Conservation (phyloP, 2,888 invertebrate species). For the Aproaerema taeniolella region DNA sequence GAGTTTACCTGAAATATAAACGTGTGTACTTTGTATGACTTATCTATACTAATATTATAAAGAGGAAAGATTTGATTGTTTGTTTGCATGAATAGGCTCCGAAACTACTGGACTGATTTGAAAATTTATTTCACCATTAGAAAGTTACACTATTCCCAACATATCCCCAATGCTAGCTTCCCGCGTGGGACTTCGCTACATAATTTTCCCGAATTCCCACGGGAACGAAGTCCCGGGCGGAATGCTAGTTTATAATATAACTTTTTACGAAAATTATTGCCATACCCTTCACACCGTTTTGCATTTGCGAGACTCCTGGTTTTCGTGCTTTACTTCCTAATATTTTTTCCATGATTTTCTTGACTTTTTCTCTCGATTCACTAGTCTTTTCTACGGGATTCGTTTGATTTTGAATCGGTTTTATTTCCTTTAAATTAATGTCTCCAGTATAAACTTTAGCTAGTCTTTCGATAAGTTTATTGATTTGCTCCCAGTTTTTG, state of each 20-base stretch:
- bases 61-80: too few relatives aligned
- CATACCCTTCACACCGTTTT: conserved; percentile 66
- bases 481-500: conserved; percentile 64
- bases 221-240: too few relatives aligned
- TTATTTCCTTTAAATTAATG: conserved; percentile 29
- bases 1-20: conserved; percentile 38
- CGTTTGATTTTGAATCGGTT: conserved; percentile 21
- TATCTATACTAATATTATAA: too few relatives aligned
- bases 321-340: conserved; percentile 49
- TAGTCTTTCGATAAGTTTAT: conserved; percentile 46
- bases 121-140: too few relatives aligned
- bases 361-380: conserved; percentile 49
- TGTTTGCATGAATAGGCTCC: too few relatives aligned
- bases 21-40: not conserved
- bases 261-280: too few relatives aligned
- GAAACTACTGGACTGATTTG: too few relatives aligned
- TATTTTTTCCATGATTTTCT: conserved; percentile 55
- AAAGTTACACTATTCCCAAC: too few relatives aligned
- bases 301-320: conserved; percentile 41
- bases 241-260: too few relatives aligned
- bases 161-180: too few relatives aligned
- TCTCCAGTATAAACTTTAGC: conserved; percentile 47
- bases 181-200: too few relatives aligned
- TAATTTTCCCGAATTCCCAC: too few relatives aligned
- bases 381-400: conserved; percentile 17